Conservation (phyloP, 2,888 invertebrate species). For the Drosophila buzzatii region DNA sequence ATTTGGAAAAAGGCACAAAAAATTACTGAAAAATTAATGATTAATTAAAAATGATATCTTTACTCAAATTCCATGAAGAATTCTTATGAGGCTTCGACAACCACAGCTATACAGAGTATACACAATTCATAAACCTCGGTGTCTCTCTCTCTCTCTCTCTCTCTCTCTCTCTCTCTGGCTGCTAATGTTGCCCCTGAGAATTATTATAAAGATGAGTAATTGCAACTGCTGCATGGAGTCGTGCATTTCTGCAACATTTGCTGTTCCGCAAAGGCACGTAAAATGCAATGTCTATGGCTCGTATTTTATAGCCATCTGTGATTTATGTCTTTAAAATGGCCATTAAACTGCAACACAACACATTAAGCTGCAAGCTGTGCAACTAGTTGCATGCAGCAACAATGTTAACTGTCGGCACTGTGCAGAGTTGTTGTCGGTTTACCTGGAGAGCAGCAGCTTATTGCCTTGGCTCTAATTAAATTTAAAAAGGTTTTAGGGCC, state of each 20-base stretch:
- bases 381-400: slow-evolving; percentile 68
- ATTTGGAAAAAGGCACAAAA: no score
- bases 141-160: no score
- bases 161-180: neutral
- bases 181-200: slow-evolving; percentile 26
- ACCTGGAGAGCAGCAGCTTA: slow-evolving; percentile 27
- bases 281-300: slow-evolving; percentile 51
- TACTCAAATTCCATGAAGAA: no score
- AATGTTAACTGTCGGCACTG: slow-evolving; percentile 33
- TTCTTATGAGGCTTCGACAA: no score
- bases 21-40: no score
- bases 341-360: slow-evolving; percentile 38
- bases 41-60: no score
- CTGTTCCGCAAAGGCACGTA: slow-evolving; percentile 53
- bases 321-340: slow-evolving; percentile 68
- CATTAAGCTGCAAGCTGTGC: slow-evolving; percentile 57
- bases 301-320: slow-evolving; percentile 50
- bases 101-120: no score
- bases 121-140: no score
- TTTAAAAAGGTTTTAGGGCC: slow-evolving; percentile 50
- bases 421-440: slow-evolving; percentile 2
- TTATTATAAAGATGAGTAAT: slow-evolving; percentile 55
- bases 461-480: slow-evolving; percentile 66
- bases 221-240: slow-evolving; percentile 16
- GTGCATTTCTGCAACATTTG: slow-evolving; percentile 17